Evolutionary conservation across 2,797 vertebrate species (phyloP).

Genomic region (Arnoldichthys spilopterus): DNA sequence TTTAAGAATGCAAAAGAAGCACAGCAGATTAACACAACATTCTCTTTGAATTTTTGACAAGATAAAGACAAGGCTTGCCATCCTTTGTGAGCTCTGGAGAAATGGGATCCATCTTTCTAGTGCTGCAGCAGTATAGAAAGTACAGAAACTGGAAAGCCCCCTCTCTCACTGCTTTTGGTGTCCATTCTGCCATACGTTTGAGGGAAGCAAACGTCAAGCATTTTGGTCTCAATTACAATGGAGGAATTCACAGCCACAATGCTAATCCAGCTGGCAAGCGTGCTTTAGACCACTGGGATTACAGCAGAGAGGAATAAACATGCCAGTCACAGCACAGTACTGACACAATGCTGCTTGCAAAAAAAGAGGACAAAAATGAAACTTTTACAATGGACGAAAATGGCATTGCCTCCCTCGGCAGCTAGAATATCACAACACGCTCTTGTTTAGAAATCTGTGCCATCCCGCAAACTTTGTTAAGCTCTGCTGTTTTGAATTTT

Average conservation of each 20-base stretch:
- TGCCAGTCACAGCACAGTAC: slow-evolving; percentile 44
- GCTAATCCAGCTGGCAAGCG: slow-evolving; percentile 52
- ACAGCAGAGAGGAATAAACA: slow-evolving; percentile 49
- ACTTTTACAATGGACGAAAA: slow-evolving; percentile 33
- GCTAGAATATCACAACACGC: slow-evolving; percentile 19
- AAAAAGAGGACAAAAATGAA: slow-evolving; percentile 42
- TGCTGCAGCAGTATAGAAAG: slow-evolving; percentile 24
- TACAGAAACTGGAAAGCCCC: slow-evolving; percentile 14
- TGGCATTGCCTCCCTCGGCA: slow-evolving; percentile 26
- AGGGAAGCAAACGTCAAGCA: slow-evolving; percentile 38
- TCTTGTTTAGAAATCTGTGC: neutral
- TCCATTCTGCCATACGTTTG: slow-evolving; percentile 30
- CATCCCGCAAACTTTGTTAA: slow-evolving; percentile 5
- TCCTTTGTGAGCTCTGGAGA: slow-evolving; percentile 7
- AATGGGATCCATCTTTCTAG: slow-evolving; percentile 33
- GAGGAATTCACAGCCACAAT: slow-evolving; percentile 29
- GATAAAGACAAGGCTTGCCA: slow-evolving; percentile 1
- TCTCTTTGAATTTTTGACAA: slow-evolving; percentile 20
- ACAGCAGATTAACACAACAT: slow-evolving; percentile 1
- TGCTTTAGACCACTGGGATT: slow-evolving; percentile 41
- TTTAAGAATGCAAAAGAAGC: slow-evolving; percentile 2
- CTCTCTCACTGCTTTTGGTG: neutral
- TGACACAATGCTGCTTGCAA: slow-evolving; percentile 39
- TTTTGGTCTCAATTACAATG: slow-evolving; percentile 42
- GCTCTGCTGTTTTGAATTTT: neutral